phyloP scores from a whole-genome alignment of 2,888 invertebrate species.

The Parapristionchus giblindavisi region DNA sequence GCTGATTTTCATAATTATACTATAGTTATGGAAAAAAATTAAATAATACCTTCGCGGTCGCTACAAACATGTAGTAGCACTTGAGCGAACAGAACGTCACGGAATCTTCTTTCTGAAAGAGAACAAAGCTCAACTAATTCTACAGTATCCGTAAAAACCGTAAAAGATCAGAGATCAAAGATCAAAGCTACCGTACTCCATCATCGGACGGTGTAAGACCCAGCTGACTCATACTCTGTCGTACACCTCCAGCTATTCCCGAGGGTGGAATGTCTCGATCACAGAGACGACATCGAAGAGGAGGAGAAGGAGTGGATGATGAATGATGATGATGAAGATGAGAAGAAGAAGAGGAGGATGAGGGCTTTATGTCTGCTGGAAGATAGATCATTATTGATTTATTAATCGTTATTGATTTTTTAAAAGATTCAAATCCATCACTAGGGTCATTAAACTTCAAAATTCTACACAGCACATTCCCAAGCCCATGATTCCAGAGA shows the following conservation, averaged over 20 bases:
- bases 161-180: not conserved
- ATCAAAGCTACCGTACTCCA: slow-evolving; percentile 29
- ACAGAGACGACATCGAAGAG: slow-evolving; percentile 1
- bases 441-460: too few species aligned
- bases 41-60: slow-evolving; percentile 74
- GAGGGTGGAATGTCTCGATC: slow-evolving; percentile 10
- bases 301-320: too few species aligned
- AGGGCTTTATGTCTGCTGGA: slow-evolving; percentile 9
- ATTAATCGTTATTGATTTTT: too few species aligned
- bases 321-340: too few species aligned
- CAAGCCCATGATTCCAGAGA: too few species aligned
- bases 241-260: not conserved
- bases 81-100: slow-evolving; percentile 83
- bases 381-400: too few species aligned
- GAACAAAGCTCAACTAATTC: not conserved
- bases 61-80: slow-evolving; percentile 87
- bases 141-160: not conserved
- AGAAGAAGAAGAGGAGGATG: too few species aligned
- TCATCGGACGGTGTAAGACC: slow-evolving; percentile 54
- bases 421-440: slow-evolving; percentile 14
- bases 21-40: too few species aligned
- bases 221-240: slow-evolving; percentile 48
- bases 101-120: slow-evolving; percentile 68
- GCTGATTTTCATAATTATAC: too few species aligned
- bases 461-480: too few species aligned